Percentiles rank a stretch among this genome's conserved stretches.
Evolutionary conservation across 2,113 vertebrate species (phyloP).

Genomic region (Archilochus colubris): DNA sequence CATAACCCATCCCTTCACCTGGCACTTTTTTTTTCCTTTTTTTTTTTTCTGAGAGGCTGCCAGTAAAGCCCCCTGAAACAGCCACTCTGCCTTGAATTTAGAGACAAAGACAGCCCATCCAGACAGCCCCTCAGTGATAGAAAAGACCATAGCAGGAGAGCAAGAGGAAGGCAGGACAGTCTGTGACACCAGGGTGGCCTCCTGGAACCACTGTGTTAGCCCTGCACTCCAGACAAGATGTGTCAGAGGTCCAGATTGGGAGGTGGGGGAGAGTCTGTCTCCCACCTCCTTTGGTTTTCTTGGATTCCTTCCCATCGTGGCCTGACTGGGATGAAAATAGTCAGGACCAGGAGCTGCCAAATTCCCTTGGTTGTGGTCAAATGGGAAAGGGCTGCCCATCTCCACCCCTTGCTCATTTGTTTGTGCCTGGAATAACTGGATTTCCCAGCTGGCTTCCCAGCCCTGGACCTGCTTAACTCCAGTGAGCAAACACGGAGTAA

Average conservation of each 20-base stretch:
- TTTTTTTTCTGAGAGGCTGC: not conserved
- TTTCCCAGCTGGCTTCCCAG: conserved; percentile 53
- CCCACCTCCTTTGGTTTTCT: conserved; percentile 18
- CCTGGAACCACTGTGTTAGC: rapidly evolving
- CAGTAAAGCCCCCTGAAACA: not conserved
- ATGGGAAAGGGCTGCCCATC: not conserved
- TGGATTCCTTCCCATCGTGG: not conserved
- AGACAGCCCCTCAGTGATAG: not conserved
- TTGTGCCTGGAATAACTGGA: conserved; percentile 6
- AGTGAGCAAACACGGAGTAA: not conserved
- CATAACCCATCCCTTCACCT: not conserved
- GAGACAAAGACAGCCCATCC: not conserved
- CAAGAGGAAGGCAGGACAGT: not conserved
- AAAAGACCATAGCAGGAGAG: rapidly evolving
- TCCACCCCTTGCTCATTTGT: not conserved
- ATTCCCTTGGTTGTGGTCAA: not conserved
- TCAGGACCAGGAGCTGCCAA: not conserved
- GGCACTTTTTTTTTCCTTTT: not conserved
- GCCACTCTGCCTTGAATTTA: not conserved
- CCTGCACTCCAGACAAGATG: conserved; percentile 1
- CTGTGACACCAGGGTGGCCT: not conserved
- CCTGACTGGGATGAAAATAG: not conserved
- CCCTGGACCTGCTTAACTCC: conserved; percentile 32
- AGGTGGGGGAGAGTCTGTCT: conserved; percentile 10
- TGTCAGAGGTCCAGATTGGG: conserved; percentile 33